Percentiles rank a stretch among this genome's conserved stretches.
Evolutionary conservation across 2,113 vertebrate species (phyloP).

Genomic region (western clawed frog (Xenopus tropicalis)): DNA sequence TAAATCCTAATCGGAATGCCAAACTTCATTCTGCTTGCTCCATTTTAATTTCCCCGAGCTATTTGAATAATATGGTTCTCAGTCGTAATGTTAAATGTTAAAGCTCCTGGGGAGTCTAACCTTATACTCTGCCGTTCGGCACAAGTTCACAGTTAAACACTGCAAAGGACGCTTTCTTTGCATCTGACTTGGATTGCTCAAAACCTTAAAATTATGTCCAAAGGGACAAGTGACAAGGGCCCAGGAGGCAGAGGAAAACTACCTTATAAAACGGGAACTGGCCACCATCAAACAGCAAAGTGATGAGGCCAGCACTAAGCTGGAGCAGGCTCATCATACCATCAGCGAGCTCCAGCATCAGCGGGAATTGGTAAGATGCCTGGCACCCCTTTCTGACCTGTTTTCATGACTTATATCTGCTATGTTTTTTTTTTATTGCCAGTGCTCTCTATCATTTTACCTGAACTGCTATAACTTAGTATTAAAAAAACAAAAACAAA

Average conservation of each 20-base stretch:
- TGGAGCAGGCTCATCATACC: constrained; percentile 91
- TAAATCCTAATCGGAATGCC: constrained; percentile 54
- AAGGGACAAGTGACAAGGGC: constrained; percentile 99
- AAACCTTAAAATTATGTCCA: constrained; percentile 81
- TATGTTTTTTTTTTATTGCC: background rate
- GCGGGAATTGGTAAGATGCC: constrained; percentile 88
- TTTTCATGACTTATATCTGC: constrained; percentile 14
- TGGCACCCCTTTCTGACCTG: constrained; percentile 56
- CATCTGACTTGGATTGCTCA: constrained; percentile 65
- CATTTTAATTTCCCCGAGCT: constrained; percentile 32
- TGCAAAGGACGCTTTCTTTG: constrained; percentile 60
- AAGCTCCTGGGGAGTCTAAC: constrained; percentile 40
- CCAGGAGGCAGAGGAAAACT: constrained; percentile 99
- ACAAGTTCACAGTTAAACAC: constrained; percentile 59
- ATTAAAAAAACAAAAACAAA: background rate
- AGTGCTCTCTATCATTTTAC: background rate
- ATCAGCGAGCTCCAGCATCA: constrained; percentile 89
- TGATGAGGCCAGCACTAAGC: constrained; percentile 88
- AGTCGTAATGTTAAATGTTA: constrained; percentile 50
- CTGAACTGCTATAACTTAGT: background rate
- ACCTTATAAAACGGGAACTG: constrained; percentile 98
- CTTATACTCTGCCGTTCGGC: constrained; percentile 31
- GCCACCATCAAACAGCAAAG: constrained; percentile 95
- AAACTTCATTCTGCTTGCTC: constrained; percentile 51
- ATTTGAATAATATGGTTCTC: constrained; percentile 14